Evolutionary conservation across 2,113 vertebrate species (phyloP), one percentile per base, ranked within the genome.

Genomic region (Malurus elegans): DNA sequence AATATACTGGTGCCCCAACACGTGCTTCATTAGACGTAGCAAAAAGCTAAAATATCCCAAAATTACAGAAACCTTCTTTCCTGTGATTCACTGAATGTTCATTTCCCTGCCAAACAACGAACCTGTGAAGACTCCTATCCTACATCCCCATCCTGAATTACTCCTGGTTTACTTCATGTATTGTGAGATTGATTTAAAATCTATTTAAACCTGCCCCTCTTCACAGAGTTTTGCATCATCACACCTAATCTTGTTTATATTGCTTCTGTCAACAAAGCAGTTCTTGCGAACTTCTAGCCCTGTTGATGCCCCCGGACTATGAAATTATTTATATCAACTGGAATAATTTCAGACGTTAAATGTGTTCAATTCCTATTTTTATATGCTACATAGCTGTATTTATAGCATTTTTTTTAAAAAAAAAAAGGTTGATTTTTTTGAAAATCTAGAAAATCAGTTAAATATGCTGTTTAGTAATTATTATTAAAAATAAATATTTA

Each of bases 201-300:
- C 66, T 85, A 61, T 87, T 93, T 89, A 79, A 92, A 83, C 64
- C 34, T 34, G 21, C 84, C 20, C 67, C 65, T 64, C 44, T 69
- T 38, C 69, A 66, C 72, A 76, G 17, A 76, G 31, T 54, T 85
- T 15, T 79, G 17, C 19, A 75, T 88, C 79, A 92, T 91, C 75
- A 86, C 53, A 91, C 20, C 50, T 87, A 84, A 88, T 91, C 64
- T 57, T 93, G 26, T 87, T 96, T 93, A 75, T 47, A 76, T 64
- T 94, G 24, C 32, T 74, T 88, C 51, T 84, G 61, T 95, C 74
- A 95, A 94, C 58, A 88, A 73, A 76, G 26, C 18, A 79, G 25
- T 45, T 94, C 73, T 90, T 84, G 34, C 3, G 56, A 84, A 90
- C 36, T 75, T 93, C 60, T 84, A 79, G 78, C 51, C 45, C 44